Conservation (phyloP, 2,888 invertebrate genomes). For the Smittia sp. region DNA sequence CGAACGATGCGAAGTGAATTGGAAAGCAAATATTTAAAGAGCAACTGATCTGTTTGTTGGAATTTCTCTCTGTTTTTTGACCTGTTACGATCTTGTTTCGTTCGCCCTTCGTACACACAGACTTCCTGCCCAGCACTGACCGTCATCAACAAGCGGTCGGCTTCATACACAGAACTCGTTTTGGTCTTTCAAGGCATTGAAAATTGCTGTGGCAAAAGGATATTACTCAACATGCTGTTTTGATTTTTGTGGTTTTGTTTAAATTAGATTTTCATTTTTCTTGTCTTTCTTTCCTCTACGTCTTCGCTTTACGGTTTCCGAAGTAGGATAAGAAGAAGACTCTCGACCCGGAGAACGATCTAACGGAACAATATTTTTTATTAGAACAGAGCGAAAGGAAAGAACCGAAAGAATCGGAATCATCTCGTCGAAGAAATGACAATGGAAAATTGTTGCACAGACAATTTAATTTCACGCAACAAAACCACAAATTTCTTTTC, state of each 20-base stretch:
- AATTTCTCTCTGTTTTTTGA: constrained; percentile 10
- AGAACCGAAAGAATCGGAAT: neutral
- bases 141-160: constrained; percentile 30
- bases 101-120: constrained; percentile 25
- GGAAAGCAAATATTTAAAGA: constrained; percentile 27
- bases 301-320: constrained; percentile 25
- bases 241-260: constrained; percentile 39
- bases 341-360: neutral
- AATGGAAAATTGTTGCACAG: constrained; percentile 33
- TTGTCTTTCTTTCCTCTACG: neutral
- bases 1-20: neutral
- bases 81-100: constrained; percentile 37
- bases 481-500: constrained; percentile 37
- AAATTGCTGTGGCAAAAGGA: constrained; percentile 26
- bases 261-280: constrained; percentile 29
- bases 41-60: constrained; percentile 28
- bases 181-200: neutral
- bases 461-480: constrained; percentile 41
- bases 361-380: neutral
- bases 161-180: constrained; percentile 20
- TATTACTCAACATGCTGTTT: constrained; percentile 39
- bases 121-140: constrained; percentile 38
- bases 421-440: constrained; percentile 25
- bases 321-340: constrained; percentile 16
- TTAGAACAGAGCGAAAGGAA: neutral